Percentiles rank a stretch among this genome's conserved stretches.
These are phyloP conservation scores for Aphelenchoides besseyi DNA, from an alignment of 1,140 invertebrate species.

Conservation along the genomic window DNA sequence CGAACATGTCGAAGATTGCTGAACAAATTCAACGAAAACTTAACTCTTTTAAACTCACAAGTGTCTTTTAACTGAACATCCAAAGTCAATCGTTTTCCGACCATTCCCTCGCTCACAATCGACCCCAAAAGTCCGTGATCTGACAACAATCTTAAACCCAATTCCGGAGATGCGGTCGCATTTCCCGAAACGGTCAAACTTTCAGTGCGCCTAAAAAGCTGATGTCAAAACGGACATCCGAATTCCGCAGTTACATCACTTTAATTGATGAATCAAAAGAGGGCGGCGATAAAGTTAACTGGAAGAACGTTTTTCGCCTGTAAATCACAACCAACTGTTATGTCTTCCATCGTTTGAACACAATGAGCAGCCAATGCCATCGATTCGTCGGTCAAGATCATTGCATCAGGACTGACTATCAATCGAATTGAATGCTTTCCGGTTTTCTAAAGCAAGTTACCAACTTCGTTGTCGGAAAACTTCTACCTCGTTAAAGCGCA, in stretches of 20 bases:
- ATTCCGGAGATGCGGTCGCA: constrained; percentile 11
- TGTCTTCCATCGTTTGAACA: constrained; percentile 28
- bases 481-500: constrained; percentile 18
- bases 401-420: constrained; percentile 26
- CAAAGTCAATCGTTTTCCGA: constrained; percentile 28
- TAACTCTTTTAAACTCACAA: constrained; percentile 25
- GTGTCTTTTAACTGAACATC: constrained; percentile 35
- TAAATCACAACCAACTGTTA: background rate
- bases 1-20: constrained; percentile 44
- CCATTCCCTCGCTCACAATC: constrained; percentile 30
- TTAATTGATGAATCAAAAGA: constrained; percentile 28
- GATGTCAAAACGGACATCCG: background rate
- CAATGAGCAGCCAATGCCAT: constrained; percentile 29
- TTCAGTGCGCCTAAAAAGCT: constrained; percentile 3
- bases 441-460: constrained; percentile 30
- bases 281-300: constrained; percentile 27
- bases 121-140: constrained; percentile 30
- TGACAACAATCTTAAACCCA: constrained; percentile 17
- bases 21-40: constrained; percentile 17
- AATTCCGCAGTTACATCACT: constrained; percentile 22
- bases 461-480: constrained; percentile 3
- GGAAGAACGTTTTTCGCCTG: constrained; percentile 1
- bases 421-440: constrained; percentile 27
- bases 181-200: constrained; percentile 12
- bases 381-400: constrained; percentile 35